Evolutionary conservation across 2,888 invertebrate species (phyloP).

Genomic region (Drosophila siamana): DNA sequence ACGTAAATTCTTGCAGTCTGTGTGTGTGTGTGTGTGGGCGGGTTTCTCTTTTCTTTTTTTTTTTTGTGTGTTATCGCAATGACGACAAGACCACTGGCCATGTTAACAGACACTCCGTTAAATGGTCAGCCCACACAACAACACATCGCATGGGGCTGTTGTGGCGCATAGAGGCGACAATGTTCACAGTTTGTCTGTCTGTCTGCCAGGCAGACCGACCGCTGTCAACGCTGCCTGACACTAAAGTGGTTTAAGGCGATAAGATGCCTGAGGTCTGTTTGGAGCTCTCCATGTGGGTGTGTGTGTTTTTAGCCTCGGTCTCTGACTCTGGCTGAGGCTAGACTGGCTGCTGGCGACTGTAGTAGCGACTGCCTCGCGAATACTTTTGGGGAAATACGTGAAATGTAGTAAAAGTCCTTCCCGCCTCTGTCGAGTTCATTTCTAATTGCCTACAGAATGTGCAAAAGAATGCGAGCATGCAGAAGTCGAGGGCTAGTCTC

Average conservation of each 20-base stretch:
- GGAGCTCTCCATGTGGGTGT: slow-evolving; percentile 4
- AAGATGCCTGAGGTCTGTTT: slow-evolving; percentile 67
- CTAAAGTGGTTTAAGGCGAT: slow-evolving; percentile 84
- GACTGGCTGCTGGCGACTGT: background rate
- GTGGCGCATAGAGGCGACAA: slow-evolving; percentile 56
- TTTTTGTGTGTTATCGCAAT: slow-evolving; percentile 68
- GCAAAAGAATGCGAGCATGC: background rate
- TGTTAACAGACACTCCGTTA: slow-evolving; percentile 71
- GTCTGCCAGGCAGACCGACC: slow-evolving; percentile 57
- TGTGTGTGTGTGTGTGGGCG: slow-evolving; percentile 12
- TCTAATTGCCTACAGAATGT: background rate
- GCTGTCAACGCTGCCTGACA: slow-evolving; percentile 84
- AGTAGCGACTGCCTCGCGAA: slow-evolving; percentile 23
- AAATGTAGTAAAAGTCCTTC: background rate
- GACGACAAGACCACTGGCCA: slow-evolving; percentile 80
- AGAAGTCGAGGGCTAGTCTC: background rate
- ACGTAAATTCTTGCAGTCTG: slow-evolving; percentile 66
- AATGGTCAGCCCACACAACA: slow-evolving; percentile 50
- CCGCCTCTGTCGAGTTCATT: background rate
- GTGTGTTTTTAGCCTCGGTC: slow-evolving; percentile 11
- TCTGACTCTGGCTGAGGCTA: background rate
- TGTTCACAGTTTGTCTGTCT: slow-evolving; percentile 64
- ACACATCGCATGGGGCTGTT: background rate
- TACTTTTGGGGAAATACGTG: slow-evolving; percentile 44
- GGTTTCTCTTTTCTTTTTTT: slow-evolving; percentile 26